Percentiles rank a stretch among this genome's conserved stretches.
phyloP scores from a whole-genome alignment of 2,113 vertebrate species.

The Dipodomys stephensi region DNA sequence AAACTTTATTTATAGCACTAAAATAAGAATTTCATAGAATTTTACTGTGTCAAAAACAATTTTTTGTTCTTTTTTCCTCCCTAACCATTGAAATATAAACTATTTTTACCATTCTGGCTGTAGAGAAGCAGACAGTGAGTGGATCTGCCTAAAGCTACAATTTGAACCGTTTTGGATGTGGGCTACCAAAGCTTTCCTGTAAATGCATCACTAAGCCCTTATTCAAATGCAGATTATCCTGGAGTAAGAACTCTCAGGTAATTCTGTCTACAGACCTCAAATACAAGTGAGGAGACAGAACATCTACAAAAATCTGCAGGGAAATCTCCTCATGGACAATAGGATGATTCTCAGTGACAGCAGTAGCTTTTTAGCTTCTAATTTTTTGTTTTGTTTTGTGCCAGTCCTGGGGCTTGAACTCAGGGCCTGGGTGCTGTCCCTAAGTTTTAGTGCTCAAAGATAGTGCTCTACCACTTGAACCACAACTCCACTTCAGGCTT shows the following conservation, averaged over 20 bases:
- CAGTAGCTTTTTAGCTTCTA: no score
- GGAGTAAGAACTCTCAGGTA: not conserved
- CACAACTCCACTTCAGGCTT: no score
- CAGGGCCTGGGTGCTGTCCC: no score
- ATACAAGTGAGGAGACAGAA: not conserved
- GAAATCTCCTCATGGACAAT: not conserved
- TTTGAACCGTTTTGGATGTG: not conserved
- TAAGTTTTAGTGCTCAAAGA: no score
- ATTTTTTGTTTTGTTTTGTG: no score
- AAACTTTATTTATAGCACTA: slow-evolving; percentile 46
- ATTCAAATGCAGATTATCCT: slow-evolving; percentile 12
- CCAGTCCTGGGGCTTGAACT: no score
- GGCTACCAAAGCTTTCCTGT: not conserved
- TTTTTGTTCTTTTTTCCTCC: slow-evolving; percentile 23
- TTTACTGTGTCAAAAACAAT: slow-evolving; percentile 37
- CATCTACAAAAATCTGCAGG: not conserved
- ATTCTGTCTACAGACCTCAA: not conserved
- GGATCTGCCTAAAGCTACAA: not conserved
- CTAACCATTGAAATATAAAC: slow-evolving; percentile 23
- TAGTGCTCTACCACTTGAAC: no score
- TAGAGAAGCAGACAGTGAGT: not conserved
- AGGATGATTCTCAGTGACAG: not conserved
- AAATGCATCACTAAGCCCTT: not conserved
- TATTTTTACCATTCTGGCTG: not conserved
- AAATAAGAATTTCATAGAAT: slow-evolving; percentile 37